phyloP scores from a whole-genome alignment of 2,797 vertebrate species.

The Triplophysa yarkandensis region DNA sequence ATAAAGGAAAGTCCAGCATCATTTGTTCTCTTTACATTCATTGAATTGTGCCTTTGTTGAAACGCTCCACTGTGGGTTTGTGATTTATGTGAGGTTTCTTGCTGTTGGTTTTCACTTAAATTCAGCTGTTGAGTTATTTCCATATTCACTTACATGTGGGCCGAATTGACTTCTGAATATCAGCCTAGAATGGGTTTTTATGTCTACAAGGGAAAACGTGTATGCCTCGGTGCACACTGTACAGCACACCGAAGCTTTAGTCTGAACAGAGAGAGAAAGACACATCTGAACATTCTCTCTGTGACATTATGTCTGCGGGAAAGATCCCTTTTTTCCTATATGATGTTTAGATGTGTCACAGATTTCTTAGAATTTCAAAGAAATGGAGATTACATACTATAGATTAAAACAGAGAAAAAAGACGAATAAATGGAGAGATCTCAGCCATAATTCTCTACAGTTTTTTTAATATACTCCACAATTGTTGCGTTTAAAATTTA shows the following conservation, averaged over 20 bases:
- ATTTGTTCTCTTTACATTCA: conserved; percentile 1
- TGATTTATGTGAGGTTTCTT: background rate
- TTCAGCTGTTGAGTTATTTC: conserved; percentile 21
- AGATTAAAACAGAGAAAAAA: background rate
- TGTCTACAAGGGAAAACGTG: conserved; percentile 27
- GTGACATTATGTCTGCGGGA: conserved; percentile 45
- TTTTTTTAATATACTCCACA: too few species aligned
- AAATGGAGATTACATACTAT: conserved; percentile 58
- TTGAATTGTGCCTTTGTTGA: conserved; percentile 1
- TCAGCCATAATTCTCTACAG: background rate
- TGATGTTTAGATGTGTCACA: conserved; percentile 21
- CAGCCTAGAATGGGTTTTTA: conserved; percentile 18
- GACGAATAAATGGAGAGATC: background rate
- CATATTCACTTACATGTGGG: conserved; percentile 11
- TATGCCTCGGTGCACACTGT: conserved; percentile 35
- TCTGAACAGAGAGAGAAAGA: conserved; percentile 2
- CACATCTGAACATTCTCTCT: background rate
- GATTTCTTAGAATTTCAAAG: conserved; percentile 61
- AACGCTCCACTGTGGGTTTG: background rate
- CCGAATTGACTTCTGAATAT: conserved; percentile 37
- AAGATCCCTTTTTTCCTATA: conserved; percentile 47
- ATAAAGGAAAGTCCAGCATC: background rate
- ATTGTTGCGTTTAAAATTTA: conserved; percentile 27
- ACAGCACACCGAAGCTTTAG: conserved; percentile 7
- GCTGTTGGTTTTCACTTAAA: background rate